Base-by-base conservation (phyloP, 2,113 vertebrate genomes). In the Thalassoma bifasciatum region DNA sequence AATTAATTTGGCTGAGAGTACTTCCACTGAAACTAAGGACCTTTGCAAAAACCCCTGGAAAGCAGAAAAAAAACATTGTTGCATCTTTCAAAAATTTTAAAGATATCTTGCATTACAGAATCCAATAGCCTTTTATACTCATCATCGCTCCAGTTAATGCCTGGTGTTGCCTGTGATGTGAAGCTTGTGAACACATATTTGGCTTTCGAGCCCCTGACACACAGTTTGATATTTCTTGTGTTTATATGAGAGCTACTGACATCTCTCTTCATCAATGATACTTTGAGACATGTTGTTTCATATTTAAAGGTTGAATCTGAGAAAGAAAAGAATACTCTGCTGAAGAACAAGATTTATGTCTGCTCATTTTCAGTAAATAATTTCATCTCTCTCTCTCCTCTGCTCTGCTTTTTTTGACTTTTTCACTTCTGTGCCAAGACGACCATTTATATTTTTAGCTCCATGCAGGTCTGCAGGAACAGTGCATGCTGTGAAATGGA, bases 401-500 rank as follows among this genome's bases (percentile, higher is more conserved):
- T 47, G 19, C 22, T 67, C 37, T 49, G 8, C 14, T 8, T 34
- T 37, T 82, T 23, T 60, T 16, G 23, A 19, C 1, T 0, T 16
- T 11, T n/a, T 30, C 30, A 40, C 26, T 19, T 38, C 38, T 52
- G 16, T 60, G 11, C 50, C 42, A 19, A 57, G 38, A 11, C 46
- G 42, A 24, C 30, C 10, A 12, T 16, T 13, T 17, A 23, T 7
- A 54, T 38, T 22, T 75, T 50, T 19, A 19, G 46, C 53, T 67
- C 14, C 17, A 4, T 2, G n/a, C 49, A 21, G 8, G 10, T 54
- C 37, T 49, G 13, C 50, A 53, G 19, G 51, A 46, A 24, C 23
- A 7, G 34, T 36, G 44, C 46, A 44, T 60, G 22, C 12, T 56
- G 24, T 70, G 22, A 71, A 70, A 60, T 67, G 49, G 64, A 57